phyloP scores from a whole-genome alignment of 2,113 vertebrate genomes.

The Danionella cerebrum region DNA sequence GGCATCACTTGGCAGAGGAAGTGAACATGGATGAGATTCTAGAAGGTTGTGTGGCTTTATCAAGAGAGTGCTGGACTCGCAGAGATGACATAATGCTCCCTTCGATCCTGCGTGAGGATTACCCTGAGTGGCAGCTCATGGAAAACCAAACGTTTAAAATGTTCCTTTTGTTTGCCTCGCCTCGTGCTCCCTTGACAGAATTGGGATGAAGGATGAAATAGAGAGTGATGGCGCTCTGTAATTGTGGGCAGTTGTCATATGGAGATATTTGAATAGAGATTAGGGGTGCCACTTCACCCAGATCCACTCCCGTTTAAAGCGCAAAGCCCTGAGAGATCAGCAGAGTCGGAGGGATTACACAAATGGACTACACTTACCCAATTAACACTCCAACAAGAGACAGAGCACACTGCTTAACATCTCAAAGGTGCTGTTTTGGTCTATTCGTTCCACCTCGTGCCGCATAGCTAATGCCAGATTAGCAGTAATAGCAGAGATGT shows the following conservation, averaged over 20 bases:
- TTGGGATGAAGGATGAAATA: slow-evolving; percentile 49
- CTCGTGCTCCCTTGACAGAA: slow-evolving; percentile 57
- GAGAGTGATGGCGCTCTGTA: slow-evolving; percentile 68
- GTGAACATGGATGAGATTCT: too few species aligned
- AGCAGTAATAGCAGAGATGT: slow-evolving; percentile 53
- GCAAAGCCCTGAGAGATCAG: slow-evolving; percentile 46
- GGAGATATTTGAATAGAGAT: slow-evolving; percentile 77
- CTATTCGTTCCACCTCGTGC: slow-evolving; percentile 42
- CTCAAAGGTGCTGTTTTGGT: slow-evolving; percentile 47
- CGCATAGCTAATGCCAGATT: slow-evolving; percentile 57
- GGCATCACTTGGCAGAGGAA: too few species aligned
- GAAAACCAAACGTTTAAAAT: slow-evolving; percentile 66
- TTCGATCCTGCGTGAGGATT: slow-evolving; percentile 79
- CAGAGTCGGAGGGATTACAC: slow-evolving; percentile 63
- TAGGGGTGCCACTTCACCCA: slow-evolving; percentile 63
- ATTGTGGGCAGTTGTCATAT: slow-evolving; percentile 75
- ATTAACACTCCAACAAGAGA: slow-evolving; percentile 60
- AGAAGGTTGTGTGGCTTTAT: too few species aligned
- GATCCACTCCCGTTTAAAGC: slow-evolving; percentile 64
- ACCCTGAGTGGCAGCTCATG: slow-evolving; percentile 73
- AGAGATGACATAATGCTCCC: slow-evolving; percentile 66
- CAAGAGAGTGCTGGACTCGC: neutral
- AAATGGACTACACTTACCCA: slow-evolving; percentile 66
- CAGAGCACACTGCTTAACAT: slow-evolving; percentile 60
- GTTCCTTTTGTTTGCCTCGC: slow-evolving; percentile 78